Conservation (phyloP, 2,113 vertebrate species). For the Calyptommatus sinebrachiatus region DNA sequence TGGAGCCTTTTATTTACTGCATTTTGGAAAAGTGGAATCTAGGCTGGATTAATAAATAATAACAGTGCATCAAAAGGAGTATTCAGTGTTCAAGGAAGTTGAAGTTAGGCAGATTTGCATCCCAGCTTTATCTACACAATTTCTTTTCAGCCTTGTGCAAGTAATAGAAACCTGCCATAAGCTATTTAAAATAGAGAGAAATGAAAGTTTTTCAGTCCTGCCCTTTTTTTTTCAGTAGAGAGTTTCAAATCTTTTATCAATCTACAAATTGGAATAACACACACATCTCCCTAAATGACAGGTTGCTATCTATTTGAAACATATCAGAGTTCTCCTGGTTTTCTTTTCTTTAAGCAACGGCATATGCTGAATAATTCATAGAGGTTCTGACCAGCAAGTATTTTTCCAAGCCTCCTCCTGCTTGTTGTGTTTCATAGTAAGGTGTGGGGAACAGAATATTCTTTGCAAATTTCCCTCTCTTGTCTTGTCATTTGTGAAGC, state of each 20-base stretch:
- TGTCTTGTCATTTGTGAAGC: constrained; percentile 33
- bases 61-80: no score
- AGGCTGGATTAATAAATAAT: no score
- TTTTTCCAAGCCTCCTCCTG: background rate
- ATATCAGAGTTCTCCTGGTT: constrained; percentile 13
- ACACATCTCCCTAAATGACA: constrained; percentile 49
- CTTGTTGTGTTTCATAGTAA: background rate
- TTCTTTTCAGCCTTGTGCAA: no score
- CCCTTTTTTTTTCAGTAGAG: constrained; percentile 30
- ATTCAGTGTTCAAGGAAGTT: no score
- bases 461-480: constrained; percentile 38
- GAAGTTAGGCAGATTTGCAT: no score
- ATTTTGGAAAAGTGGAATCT: no score
- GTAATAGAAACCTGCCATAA: background rate
- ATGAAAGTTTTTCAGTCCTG: constrained; percentile 13
- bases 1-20: no score
- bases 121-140: no score
- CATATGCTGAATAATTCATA: constrained; percentile 55
- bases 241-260: constrained; percentile 37
- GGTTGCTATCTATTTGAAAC: constrained; percentile 35
- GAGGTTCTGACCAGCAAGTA: constrained; percentile 29
- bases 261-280: constrained; percentile 36
- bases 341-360: constrained; percentile 19
- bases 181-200: constrained; percentile 28
- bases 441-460: background rate